These are phyloP conservation scores for Megaustenia siamemsis DNA, from an alignment of 2,888 invertebrate species.

Conservation along the genomic window DNA sequence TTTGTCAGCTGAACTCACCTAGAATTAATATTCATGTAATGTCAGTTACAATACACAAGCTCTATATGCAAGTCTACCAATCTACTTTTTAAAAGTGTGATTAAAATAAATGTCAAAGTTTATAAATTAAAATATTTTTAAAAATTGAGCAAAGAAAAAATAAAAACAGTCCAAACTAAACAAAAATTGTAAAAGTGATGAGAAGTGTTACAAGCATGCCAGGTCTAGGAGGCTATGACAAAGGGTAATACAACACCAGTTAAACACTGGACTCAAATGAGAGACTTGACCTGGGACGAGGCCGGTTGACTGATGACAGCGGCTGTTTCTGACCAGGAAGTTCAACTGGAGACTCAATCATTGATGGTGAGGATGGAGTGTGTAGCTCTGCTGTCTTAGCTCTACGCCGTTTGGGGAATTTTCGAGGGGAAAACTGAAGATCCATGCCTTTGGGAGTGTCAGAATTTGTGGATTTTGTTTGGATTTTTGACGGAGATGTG, in stretches of 20 bases:
- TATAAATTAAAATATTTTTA: no score
- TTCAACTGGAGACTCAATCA: slow-evolving; percentile 59
- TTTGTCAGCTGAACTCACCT: no score
- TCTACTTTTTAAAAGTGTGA: no score
- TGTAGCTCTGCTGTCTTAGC: slow-evolving; percentile 53
- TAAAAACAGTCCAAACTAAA: background rate
- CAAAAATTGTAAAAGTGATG: background rate
- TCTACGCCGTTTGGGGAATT: slow-evolving; percentile 55
- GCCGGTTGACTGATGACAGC: slow-evolving; percentile 54
- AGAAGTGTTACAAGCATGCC: background rate
- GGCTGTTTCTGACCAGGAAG: slow-evolving; percentile 48
- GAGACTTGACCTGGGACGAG: slow-evolving; percentile 55
- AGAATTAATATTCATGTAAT: no score
- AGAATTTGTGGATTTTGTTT: slow-evolving; percentile 1
- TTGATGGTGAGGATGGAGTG: slow-evolving; percentile 60
- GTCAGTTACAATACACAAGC: no score
- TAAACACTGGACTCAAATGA: slow-evolving; percentile 42
- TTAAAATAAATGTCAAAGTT: no score
- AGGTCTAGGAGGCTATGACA: background rate
- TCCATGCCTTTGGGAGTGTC: slow-evolving; percentile 44
- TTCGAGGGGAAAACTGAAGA: slow-evolving; percentile 58
- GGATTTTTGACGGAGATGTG: slow-evolving; percentile 47
- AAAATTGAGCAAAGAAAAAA: no score
- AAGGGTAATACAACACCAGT: background rate
- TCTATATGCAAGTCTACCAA: no score